A percentile compares a stretch with the other conserved stretches of the same genome.
Evolutionary conservation across 1,140 invertebrate genomes (phyloP).

Genomic region (Philopotamus ludificatus): DNA sequence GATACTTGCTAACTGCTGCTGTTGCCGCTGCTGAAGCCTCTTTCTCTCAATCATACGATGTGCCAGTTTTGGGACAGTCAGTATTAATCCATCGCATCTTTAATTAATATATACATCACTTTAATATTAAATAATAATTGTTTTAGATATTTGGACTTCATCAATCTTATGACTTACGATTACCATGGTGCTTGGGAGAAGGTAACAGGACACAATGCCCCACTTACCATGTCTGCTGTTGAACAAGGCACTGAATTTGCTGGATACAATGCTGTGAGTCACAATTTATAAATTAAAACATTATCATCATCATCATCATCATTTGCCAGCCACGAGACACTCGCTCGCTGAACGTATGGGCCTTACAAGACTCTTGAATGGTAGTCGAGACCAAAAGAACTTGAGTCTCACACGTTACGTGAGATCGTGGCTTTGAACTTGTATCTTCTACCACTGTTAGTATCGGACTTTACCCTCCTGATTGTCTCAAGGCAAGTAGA

Average conservation of each 20-base stretch:
- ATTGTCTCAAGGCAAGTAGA: too few species aligned
- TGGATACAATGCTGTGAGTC: slow-evolving; percentile 47
- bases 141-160: slow-evolving; percentile 58
- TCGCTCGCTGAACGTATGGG: too few species aligned
- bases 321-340: too few species aligned
- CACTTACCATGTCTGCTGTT: slow-evolving; percentile 53
- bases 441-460: too few species aligned
- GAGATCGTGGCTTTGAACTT: too few species aligned
- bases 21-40: slow-evolving; percentile 59
- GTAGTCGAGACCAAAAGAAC: too few species aligned
- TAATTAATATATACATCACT: background rate
- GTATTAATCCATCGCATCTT: background rate
- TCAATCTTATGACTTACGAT: slow-evolving; percentile 72
- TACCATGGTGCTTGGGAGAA: slow-evolving; percentile 66
- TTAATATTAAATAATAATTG: slow-evolving; percentile 11
- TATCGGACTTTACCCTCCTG: too few species aligned
- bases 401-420: too few species aligned
- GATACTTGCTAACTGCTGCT: slow-evolving; percentile 61
- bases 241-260: slow-evolving; percentile 44
- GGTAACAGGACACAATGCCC: slow-evolving; percentile 60
- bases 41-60: slow-evolving; percentile 61
- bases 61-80: slow-evolving; percentile 51
- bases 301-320: background rate
- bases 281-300: background rate
- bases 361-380: too few species aligned